Percentiles rank a stretch among this genome's conserved stretches.
Conservation (phyloP, 1,140 invertebrate genomes). For the Idris sp. region DNA sequence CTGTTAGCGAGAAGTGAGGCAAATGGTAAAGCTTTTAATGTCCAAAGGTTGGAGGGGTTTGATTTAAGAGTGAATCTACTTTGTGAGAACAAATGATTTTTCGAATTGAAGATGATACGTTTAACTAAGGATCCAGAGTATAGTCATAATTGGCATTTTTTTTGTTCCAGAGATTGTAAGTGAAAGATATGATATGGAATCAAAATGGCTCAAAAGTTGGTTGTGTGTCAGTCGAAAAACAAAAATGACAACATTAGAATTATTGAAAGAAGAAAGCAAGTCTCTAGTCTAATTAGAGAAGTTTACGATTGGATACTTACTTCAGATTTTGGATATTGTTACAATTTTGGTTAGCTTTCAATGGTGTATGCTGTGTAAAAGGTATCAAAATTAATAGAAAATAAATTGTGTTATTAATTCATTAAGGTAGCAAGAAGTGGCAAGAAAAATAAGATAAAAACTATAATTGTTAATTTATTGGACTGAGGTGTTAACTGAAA, state of each 20-base stretch:
- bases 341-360: conserved; percentile 15
- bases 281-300: conserved; percentile 34
- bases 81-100: no score
- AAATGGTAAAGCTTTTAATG: no score
- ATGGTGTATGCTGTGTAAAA: conserved; percentile 26
- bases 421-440: not conserved
- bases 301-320: conserved; percentile 35
- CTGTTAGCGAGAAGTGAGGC: no score
- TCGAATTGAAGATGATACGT: no score
- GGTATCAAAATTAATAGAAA: conserved; percentile 5
- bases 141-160: no score
- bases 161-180: no score
- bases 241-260: conserved; percentile 3
- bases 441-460: conserved; percentile 4
- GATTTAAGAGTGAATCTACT: no score
- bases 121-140: no score
- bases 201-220: no score
- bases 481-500: no score
- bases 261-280: conserved; percentile 19
- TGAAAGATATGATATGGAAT: no score
- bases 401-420: not conserved
- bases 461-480: not conserved
- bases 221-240: conserved; percentile 2
- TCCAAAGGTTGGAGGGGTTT: no score
- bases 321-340: conserved; percentile 12